Evolutionary conservation across 2,888 invertebrate species (phyloP).

Genomic region (Caenorhabditis afra): DNA sequence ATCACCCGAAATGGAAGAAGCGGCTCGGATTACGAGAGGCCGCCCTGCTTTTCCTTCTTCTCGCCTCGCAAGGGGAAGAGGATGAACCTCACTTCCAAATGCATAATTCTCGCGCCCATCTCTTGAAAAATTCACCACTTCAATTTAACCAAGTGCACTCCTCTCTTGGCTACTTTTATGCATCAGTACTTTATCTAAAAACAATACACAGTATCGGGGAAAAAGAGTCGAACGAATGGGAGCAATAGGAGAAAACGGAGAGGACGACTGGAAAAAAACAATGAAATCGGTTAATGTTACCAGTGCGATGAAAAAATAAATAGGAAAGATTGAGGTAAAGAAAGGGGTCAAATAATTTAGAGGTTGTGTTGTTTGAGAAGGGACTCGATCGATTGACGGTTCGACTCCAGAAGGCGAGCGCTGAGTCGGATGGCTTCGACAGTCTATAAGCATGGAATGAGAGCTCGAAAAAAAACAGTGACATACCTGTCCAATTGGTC

Average conservation of each 20-base stretch:
- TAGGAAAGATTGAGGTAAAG: constrained; percentile 9
- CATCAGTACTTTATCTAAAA: constrained; percentile 37
- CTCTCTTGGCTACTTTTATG: constrained; percentile 13
- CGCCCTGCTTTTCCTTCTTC: constrained; percentile 9
- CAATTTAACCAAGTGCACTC: constrained; percentile 51
- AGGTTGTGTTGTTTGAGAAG: constrained; percentile 58
- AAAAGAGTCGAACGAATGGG: not conserved
- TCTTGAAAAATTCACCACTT: constrained; percentile 56
- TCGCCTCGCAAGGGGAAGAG: not conserved
- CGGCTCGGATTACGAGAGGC: constrained; percentile 24
- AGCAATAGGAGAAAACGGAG: not conserved
- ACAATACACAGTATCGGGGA: constrained; percentile 29
- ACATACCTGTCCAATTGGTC: constrained; percentile 74
- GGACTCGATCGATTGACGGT: constrained; percentile 56
- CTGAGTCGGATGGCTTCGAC: constrained; percentile 68
- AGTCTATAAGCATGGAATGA: constrained; percentile 27
- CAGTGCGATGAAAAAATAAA: constrained; percentile 4
- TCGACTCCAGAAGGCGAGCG: constrained; percentile 61
- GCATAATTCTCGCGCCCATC: constrained; percentile 42
- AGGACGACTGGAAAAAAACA: not conserved
- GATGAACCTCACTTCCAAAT: constrained; percentile 33
- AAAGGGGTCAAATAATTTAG: constrained; percentile 17
- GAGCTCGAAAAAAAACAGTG: not conserved
- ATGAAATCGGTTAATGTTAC: constrained; percentile 27
- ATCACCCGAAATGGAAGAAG: constrained; percentile 28